phyloP scores from a whole-genome alignment of 2,113 vertebrate genomes.

The Anhinga anhinga region DNA sequence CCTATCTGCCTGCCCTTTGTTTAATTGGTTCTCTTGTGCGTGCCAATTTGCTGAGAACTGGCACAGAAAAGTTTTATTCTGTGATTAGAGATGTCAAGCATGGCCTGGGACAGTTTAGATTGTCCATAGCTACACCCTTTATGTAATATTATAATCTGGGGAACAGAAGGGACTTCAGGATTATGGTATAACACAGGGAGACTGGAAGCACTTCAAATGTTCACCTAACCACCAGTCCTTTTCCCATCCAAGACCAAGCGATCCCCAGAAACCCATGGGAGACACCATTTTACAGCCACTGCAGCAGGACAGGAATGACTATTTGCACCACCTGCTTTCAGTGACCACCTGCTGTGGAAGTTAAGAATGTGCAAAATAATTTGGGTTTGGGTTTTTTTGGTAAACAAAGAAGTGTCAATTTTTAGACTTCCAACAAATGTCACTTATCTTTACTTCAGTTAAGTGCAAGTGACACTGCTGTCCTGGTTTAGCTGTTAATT shows the following conservation, averaged over 20 bases:
- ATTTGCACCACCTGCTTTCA: background rate
- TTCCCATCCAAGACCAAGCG: background rate
- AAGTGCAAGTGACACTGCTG: background rate
- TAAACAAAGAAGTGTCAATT: background rate
- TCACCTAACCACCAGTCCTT: background rate
- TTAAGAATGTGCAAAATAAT: background rate
- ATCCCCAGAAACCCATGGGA: background rate
- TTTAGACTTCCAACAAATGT: background rate
- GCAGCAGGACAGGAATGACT: background rate
- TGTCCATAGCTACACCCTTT: background rate
- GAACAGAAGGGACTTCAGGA: background rate
- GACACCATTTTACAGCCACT: background rate
- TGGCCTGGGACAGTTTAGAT: background rate
- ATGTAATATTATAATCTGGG: background rate
- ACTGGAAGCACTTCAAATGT: background rate
- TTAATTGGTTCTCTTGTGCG: background rate
- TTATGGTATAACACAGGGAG: background rate
- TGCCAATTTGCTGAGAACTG: background rate
- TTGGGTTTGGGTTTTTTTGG: background rate
- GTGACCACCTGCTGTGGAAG: background rate
- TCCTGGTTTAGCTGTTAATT: background rate
- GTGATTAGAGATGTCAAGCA: background rate
- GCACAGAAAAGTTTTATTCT: background rate
- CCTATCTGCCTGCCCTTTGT: background rate
- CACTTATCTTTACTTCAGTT: background rate